Evolutionary conservation across 2,888 invertebrate genomes (phyloP), one percentile per base, ranked within the genome.

Genomic region (Drosophila mayaguana): DNA sequence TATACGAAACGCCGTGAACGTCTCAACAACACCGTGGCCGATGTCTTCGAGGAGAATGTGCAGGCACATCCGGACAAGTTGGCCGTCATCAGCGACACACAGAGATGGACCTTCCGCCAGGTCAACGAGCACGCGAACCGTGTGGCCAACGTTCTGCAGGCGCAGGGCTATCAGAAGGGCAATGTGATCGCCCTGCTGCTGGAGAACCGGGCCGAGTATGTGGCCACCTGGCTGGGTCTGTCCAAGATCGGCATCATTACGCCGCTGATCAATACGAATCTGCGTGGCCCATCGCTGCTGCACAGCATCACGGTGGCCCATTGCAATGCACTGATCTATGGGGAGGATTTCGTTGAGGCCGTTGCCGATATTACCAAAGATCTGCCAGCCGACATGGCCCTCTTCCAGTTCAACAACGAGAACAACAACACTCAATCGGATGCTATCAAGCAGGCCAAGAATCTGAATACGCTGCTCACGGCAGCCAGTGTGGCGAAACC

Each of bases 201-300:
- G 94, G 97, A 97, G 92, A 98, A 98, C 93, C 95, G 97, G 53
- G 97, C 98, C 0, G 98, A 99, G 92, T 97, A 96, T 93, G 96
- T 98, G 4, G 96, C 96, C 38, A 95, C 96, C 45, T 99, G 99
- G 99, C 93, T 99, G 61, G 99, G 99, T 0, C 94, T 98, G 64
- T 95, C 97, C n/a, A 97, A 98, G 93, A 93, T 97, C 42, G 97
- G 97, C 0, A 94, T 96, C 0, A 95, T 97, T 28, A 94, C 96
- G 0, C 97, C 99, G 0, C 94, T 99, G 71, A 97, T 99, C 91
- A 99, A 99, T 92, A 97, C 96, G 72, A 98, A 99, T 93, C 95
- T 98, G 87, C 95, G 96, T 59, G 95, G 96, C 76, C 95, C 95
- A 57, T 96, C 98, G 0, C 93, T 99, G 40, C 92, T 96, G 38